Base-by-base conservation (phyloP, 2,888 invertebrate genomes). In the Chrysodeixis includens region DNA sequence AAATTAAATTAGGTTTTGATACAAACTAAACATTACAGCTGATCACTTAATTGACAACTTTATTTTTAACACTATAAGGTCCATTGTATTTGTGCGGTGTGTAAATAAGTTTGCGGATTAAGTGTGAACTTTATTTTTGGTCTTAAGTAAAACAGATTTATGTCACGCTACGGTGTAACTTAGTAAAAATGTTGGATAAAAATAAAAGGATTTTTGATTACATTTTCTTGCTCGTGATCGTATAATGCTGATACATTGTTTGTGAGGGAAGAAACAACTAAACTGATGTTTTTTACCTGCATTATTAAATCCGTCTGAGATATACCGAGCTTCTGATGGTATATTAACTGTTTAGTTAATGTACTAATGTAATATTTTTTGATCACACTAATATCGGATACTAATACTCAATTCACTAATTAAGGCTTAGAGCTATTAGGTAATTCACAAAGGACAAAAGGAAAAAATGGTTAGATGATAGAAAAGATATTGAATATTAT, bases 1-100 rank as follows among this genome's bases (percentile, higher is more conserved):
- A 89, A 90, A 91, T 91, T 91, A 90, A 91, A 91, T 91, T 89
- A 91, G 86, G 30, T 76, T 71, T 69, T 8, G 49, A 22, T 10
- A 66, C 66, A 32, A 71, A 32, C 32, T 54, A 66, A 20, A 2
- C 12, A 40, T 30, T 22, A 49, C 14, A 14, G 10, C 10, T 49
- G 0, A 1, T 4, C 12, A 26, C 32, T 1, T 0, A 5, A 8
- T 0, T 0, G n/a, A 14, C 55, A 10, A 14, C 46, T 58, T 55
- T 68, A 66, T 8, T 0, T 0, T 0, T 0, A 2, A 5, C 0
- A 0, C 0, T 0, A 59, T 63, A 80, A 49, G 64, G 61, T 65
- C 51, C 26, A 57, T 6, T 54, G 76, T 70, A 0, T 12, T 30
- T 51, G 55, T 16, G 4, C 1, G 30, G 52, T 22, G 54, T 3